Evolutionary conservation across 2,113 vertebrate genomes (phyloP), one percentile per base, ranked within the genome.

Genomic region (Ivindomyrus marchei): DNA sequence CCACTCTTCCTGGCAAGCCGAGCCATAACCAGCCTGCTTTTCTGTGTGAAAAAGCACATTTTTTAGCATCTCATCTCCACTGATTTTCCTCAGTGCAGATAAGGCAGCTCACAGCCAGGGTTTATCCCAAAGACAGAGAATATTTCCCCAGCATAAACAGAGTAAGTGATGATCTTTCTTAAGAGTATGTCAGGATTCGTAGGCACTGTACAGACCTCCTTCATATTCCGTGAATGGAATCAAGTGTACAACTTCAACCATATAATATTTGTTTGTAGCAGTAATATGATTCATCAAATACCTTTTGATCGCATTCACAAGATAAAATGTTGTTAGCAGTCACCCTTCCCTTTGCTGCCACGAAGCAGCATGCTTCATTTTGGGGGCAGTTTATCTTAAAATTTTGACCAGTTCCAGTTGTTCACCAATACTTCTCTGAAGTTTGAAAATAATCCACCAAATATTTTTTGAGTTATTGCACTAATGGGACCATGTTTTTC

Each of bases 11-110:
- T 99, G 90, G 96, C 94, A n/a, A 97, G 97, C 1, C 96, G 97
- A 95, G 99, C 98, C 94, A 97, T 97, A 94, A 97, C 97, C 27
- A 99, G 96, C 92, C 98, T 97, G 92, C 98, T 95, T 99, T 99
- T 99, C 98, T 99, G 96, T 91, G 94, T 89, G 90, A 95, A 96
- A 95, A 96, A 94, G 95, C 94, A 96, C 93, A 96, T 93, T 42
- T 77, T 77, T 77, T 77, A 77, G 31, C 70, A 77, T 39, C 31
- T 80, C 66, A 74, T 74, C 27, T 31, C 66, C 66, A 36, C 2
- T 31, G n/a, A 8, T 8, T 66, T 27, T 10, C 56, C 56, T 62
- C 24, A 62, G 58, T 27, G 24, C 3, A 9, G 24, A 9, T n/a
- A 62, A 27, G 58, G 2, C 24, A 66, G 58, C 58, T 8, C 24